Conservation (phyloP, 2,888 invertebrate species). For the Tipula vernalis region DNA sequence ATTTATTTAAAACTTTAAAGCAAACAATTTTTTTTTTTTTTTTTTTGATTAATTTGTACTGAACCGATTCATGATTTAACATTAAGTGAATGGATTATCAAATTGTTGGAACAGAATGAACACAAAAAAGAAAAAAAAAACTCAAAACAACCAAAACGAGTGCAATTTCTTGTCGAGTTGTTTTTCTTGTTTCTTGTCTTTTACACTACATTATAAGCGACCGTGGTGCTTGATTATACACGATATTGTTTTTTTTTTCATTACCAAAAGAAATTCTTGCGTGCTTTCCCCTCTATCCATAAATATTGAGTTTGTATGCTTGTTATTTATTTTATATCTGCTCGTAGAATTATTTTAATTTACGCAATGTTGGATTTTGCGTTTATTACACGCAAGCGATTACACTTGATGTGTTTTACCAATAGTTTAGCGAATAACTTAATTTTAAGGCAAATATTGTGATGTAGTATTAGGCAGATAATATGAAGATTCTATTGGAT, state of each 20-base stretch:
- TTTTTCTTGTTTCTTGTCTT: background rate
- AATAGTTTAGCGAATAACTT: background rate
- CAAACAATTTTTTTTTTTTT: background rate
- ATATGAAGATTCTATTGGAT: background rate
- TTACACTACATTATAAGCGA: background rate
- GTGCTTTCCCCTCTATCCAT: background rate
- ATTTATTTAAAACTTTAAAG: background rate
- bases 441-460: background rate
- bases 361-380: background rate
- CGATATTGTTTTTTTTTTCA: background rate
- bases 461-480: background rate
- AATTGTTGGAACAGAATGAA: background rate
- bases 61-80: background rate
- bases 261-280: background rate
- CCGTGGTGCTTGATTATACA: background rate
- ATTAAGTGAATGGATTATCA: background rate
- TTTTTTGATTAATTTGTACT: background rate
- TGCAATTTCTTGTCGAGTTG: background rate
- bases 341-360: background rate
- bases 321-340: too few species aligned
- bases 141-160: background rate
- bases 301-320: background rate
- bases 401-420: background rate
- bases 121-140: background rate
- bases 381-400: background rate